Conservation (phyloP, 1,140 invertebrate genomes). For the Conopomorpha cramerella region DNA sequence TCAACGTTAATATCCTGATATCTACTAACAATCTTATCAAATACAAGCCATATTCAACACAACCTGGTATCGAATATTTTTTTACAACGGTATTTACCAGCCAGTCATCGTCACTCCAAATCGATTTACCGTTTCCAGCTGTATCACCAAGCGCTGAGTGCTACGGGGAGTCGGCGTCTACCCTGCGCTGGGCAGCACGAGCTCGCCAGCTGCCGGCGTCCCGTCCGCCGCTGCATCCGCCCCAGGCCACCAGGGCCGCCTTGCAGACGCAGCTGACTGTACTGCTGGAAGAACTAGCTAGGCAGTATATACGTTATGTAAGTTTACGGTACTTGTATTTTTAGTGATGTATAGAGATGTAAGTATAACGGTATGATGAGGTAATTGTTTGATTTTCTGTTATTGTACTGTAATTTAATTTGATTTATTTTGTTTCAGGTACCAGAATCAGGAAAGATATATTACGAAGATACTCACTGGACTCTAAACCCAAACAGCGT, state of each 20-base stretch:
- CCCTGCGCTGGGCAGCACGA: slow-evolving; percentile 70
- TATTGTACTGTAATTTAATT: too few relatives aligned
- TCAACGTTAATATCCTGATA: too few relatives aligned
- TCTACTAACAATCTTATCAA: too few relatives aligned
- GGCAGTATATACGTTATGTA: slow-evolving; percentile 34
- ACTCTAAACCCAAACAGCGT: slow-evolving; percentile 10
- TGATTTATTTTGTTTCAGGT: slow-evolving; percentile 24
- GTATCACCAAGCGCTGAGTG: slow-evolving; percentile 70
- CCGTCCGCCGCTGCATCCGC: slow-evolving; percentile 63
- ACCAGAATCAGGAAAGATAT: slow-evolving; percentile 25
- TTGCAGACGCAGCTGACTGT: slow-evolving; percentile 46
- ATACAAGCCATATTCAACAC: too few relatives aligned
- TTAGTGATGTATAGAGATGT: too few relatives aligned
- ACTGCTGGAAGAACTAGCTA: slow-evolving; percentile 23
- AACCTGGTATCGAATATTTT: too few relatives aligned
- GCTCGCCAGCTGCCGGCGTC: slow-evolving; percentile 64
- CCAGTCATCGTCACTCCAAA: too few relatives aligned
- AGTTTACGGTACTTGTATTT: slow-evolving; percentile 5
- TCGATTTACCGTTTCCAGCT: slow-evolving; percentile 56
- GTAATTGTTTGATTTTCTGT: too few relatives aligned
- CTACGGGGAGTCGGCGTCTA: slow-evolving; percentile 74
- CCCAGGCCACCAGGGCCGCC: slow-evolving; percentile 61
- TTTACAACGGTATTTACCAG: too few relatives aligned
- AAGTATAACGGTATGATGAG: too few relatives aligned
- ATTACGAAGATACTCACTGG: slow-evolving; percentile 31